Percentiles rank a stretch among this genome's conserved stretches.
Evolutionary conservation across 2,888 invertebrate species (phyloP).

Genomic region (Papilio gigon): DNA sequence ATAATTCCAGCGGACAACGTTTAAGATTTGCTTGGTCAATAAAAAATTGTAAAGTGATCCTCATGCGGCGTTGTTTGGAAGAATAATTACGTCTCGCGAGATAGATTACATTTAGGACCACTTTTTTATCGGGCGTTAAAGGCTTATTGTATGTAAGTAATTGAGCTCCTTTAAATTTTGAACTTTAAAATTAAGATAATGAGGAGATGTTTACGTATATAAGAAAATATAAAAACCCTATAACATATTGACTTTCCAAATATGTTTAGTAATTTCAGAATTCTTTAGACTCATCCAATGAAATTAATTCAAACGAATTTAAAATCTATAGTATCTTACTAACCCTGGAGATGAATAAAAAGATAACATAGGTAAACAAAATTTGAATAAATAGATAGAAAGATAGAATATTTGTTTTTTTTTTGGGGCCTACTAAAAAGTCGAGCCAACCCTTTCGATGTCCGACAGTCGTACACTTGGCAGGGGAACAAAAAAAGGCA

Average conservation of each 20-base stretch:
- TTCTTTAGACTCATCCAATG: background rate
- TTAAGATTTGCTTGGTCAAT: conserved; percentile 61
- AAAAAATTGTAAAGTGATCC: conserved; percentile 76
- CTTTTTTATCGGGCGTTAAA: conserved; percentile 42
- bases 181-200: no score
- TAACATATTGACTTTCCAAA: no score
- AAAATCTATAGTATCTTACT: conserved; percentile 6
- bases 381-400: conserved; percentile 66
- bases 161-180: background rate
- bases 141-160: background rate
- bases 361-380: conserved; percentile 59
- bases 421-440: conserved; percentile 58
- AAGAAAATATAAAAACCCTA: no score
- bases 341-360: conserved; percentile 45
- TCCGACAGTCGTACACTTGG: conserved; percentile 68
- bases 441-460: conserved; percentile 74
- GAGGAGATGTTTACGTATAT: no score
- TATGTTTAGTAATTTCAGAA: background rate
- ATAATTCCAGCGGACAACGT: conserved; percentile 74
- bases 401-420: conserved; percentile 64
- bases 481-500: conserved; percentile 69
- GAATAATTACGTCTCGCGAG: conserved; percentile 53
- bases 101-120: conserved; percentile 57
- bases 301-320: background rate
- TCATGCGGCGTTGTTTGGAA: conserved; percentile 59